phyloP scores from a whole-genome alignment of 1,140 invertebrate species.

The roundworm (Caenorhabditis elegans) region WBcel235 BX284602.5:13174501-13175000 shows the following conservation, averaged over 20 bases:
- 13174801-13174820: not conserved
- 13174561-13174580: not conserved
- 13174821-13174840: not conserved
- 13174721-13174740: constrained; percentile 3
- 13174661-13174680: constrained; percentile 21
- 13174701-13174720: not conserved
- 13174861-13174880: not conserved
- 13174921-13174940: no score
- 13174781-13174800: not conserved
- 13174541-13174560: not conserved
- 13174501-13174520: not conserved
- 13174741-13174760: not conserved
- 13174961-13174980: no score
- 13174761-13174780: not conserved
- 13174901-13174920: no score
- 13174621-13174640: constrained; percentile 7
- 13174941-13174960: no score
- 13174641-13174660: not conserved
- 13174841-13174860: not conserved
- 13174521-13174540: not conserved
- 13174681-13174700: not conserved
- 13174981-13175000: no score
- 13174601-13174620: no score
- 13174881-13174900: no score
- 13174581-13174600: not conserved